Percentiles rank a stretch among this genome's conserved stretches.
Conservation (phyloP, 1,140 invertebrate genomes). For the Phortica variegata region DNA sequence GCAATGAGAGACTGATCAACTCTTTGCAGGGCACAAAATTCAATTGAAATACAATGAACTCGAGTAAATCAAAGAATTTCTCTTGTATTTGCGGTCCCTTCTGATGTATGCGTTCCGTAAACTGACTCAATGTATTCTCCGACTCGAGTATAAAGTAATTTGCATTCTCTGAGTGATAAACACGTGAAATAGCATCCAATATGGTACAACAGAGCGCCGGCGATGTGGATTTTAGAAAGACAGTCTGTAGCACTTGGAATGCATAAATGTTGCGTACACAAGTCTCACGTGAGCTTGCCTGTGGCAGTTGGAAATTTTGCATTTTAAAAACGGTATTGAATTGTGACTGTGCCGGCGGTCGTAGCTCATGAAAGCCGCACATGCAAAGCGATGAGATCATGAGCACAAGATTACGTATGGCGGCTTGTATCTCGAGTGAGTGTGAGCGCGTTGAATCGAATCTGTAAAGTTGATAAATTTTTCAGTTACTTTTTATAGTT, state of each 20-base stretch:
- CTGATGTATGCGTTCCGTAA: slow-evolving; percentile 90
- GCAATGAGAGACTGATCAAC: slow-evolving; percentile 90
- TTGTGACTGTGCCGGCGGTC: slow-evolving; percentile 80
- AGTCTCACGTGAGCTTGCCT: slow-evolving; percentile 83
- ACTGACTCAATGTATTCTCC: slow-evolving; percentile 92
- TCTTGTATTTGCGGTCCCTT: slow-evolving; percentile 91
- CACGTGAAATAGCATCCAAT: slow-evolving; percentile 91
- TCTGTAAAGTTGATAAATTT: slow-evolving; percentile 54
- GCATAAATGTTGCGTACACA: slow-evolving; percentile 93
- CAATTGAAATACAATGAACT: slow-evolving; percentile 95
- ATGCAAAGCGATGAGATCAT: slow-evolving; percentile 92
- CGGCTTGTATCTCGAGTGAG: slow-evolving; percentile 79
- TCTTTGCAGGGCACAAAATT: slow-evolving; percentile 99
- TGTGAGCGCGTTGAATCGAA: slow-evolving; percentile 73
- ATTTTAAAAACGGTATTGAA: slow-evolving; percentile 89
- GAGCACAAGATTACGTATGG: slow-evolving; percentile 87
- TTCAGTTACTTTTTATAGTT: accelerated
- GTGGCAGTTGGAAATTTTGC: slow-evolving; percentile 87
- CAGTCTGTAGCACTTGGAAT: slow-evolving; percentile 91
- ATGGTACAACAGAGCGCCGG: slow-evolving; percentile 83
- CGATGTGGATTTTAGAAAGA: slow-evolving; percentile 88
- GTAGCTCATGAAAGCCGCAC: slow-evolving; percentile 87
- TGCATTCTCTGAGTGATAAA: slow-evolving; percentile 96
- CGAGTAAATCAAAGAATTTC: slow-evolving; percentile 93
- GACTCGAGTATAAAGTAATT: slow-evolving; percentile 99